Conservation (phyloP, 1,140 invertebrate species). For the Penaeus indicus region DNA sequence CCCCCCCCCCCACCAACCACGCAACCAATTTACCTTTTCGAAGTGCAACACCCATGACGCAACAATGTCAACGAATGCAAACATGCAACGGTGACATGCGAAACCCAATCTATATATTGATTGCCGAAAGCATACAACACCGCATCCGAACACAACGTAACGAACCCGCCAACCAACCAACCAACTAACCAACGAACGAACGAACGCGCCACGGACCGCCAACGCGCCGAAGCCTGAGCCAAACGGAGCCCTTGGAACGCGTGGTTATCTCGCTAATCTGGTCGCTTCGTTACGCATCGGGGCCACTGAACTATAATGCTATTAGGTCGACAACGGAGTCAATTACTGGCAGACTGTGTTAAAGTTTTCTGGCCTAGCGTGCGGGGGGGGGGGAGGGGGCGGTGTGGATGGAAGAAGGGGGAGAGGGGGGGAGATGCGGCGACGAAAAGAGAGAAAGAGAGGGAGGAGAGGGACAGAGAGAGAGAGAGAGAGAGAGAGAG, state of each 20-base stretch:
- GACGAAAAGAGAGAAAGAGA: neutral
- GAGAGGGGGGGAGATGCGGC: neutral
- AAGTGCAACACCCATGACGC: too few species aligned
- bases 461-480: neutral
- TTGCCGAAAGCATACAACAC: too few species aligned
- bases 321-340: conserved; percentile 62
- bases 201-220: neutral
- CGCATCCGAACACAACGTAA: too few species aligned
- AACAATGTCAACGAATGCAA: too few species aligned
- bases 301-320: conserved; percentile 61
- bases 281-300: conserved; percentile 57
- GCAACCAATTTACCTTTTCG: neutral
- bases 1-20: neutral
- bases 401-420: neutral
- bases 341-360: conserved; percentile 59
- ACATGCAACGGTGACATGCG: too few species aligned
- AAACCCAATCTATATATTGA: too few species aligned
- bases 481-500: neutral
- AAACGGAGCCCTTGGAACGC: conserved; percentile 19
- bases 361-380: conserved; percentile 42
- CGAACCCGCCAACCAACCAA: neutral
- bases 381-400: neutral
- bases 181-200: too few species aligned
- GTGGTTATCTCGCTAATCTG: conserved; percentile 60
- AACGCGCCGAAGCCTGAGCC: conserved; percentile 30